phyloP scores from a whole-genome alignment of 1,140 invertebrate genomes.

The Kradibia gibbosae region DNA sequence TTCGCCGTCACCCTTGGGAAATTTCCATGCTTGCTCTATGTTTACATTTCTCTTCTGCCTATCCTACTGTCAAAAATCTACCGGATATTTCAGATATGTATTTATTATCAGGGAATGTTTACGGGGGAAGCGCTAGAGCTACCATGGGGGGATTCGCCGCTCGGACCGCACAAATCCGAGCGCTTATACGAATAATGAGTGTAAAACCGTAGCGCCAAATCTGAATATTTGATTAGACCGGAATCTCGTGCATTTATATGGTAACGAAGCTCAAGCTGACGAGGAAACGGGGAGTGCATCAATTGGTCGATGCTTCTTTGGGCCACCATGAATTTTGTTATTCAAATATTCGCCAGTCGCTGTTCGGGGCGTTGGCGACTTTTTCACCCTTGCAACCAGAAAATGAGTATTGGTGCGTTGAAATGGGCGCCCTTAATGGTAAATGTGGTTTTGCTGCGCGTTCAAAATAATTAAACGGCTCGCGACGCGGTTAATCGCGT shows the following conservation, averaged over 20 bases:
- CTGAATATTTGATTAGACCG: slow-evolving; percentile 46
- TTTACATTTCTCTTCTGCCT: neutral
- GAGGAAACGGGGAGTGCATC: slow-evolving; percentile 18
- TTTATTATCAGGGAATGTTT: slow-evolving; percentile 28
- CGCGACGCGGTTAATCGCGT: neutral
- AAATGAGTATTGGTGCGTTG: neutral
- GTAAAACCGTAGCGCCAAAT: slow-evolving; percentile 33
- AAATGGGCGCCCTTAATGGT: neutral
- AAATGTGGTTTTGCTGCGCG: neutral
- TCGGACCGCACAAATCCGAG: neutral
- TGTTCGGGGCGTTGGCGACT: neutral
- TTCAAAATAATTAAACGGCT: neutral
- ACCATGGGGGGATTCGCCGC: too few relatives aligned
- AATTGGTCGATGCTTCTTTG: slow-evolving; percentile 26
- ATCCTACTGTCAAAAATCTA: neutral
- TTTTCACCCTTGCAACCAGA: neutral
- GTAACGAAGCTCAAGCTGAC: slow-evolving; percentile 43
- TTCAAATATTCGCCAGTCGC: slow-evolving; percentile 12
- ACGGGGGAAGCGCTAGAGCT: neutral
- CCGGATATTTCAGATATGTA: slow-evolving; percentile 18
- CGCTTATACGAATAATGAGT: slow-evolving; percentile 39
- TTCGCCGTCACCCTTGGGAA: slow-evolving; percentile 5
- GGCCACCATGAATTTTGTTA: slow-evolving; percentile 24
- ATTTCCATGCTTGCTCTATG: neutral
- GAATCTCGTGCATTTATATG: slow-evolving; percentile 35